Base-by-base conservation (phyloP, 2,113 vertebrate genomes). In the Sceloporus undulatus region DNA sequence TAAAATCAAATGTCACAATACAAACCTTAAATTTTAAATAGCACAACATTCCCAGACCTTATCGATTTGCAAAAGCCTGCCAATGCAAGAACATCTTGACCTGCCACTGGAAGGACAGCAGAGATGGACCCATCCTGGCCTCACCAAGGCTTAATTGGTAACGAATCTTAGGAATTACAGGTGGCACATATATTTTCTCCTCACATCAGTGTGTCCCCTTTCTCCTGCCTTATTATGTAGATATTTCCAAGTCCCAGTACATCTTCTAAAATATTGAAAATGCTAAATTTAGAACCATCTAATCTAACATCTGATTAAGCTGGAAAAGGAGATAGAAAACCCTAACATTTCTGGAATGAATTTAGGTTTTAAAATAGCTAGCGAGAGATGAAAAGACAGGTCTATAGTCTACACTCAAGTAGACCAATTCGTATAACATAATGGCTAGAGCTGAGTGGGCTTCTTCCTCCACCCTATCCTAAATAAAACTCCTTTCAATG, bases 391-490 rank as follows among this genome's bases (percentile, higher is more conserved):
- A 86, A 79, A 38, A 56, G 18, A 9, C 81, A 66, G 84, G 2
- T 54, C 34, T 87, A 4, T 29, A 54, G 10, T 14, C 8, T 0
- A 71, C 2, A 82, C 87, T 87, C 6, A 27, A 68, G 71, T 59
- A 74, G 48, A 74, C 68, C 21, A n/a, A 1, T 81, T 83, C 19
- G 34, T 87, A 89, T 34, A 82, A 21, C 19, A 90, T 13, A 85
- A 0, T 2, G 85, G 0, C 0, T 0, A 4, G 65, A 18, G 11
- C n/a, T 54, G 85, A 82, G 7, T 0, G 0, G 42, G 8, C 79
- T 89, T n/a, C 89, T 1, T 1, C 78, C 89, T 1, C 2, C 75
- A 74, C 52, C 25, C 1, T 0, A 0, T 18, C 25, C 18, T 91
- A 87, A 92, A 85, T 86, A 91, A 87, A 34, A 9, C 0, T 90